These are phyloP conservation scores for Drosophila serrata DNA, from an alignment of 1,140 invertebrate species.

Conservation along the genomic window DNA sequence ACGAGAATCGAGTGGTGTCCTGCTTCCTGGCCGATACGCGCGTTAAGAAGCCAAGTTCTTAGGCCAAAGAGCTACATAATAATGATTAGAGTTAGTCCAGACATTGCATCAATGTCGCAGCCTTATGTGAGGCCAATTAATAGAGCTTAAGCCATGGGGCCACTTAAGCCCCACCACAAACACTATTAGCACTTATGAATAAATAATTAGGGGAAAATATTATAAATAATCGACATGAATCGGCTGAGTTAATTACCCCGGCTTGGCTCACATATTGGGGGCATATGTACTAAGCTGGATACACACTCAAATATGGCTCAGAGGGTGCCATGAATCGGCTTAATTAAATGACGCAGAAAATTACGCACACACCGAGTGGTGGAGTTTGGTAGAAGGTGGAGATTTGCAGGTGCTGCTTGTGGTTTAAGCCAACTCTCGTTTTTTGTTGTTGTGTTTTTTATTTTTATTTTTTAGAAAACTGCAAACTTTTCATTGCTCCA, in stretches of 20 bases:
- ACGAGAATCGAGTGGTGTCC: conserved; percentile 48
- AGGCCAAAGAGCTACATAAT: too few species aligned
- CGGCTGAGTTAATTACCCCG: conserved; percentile 69
- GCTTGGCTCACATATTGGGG: neutral
- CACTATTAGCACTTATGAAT: conserved; percentile 79
- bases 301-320: too few species aligned
- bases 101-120: conserved; percentile 79
- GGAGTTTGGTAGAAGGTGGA: neutral
- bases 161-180: conserved; percentile 47
- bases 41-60: conserved; percentile 51
- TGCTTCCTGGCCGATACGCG: conserved; percentile 71
- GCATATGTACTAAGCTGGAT: too few species aligned
- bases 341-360: conserved; percentile 85
- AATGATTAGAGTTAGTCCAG: conserved; percentile 16
- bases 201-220: conserved; percentile 78
- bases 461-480: conserved; percentile 38
- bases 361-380: conserved; percentile 64
- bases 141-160: conserved; percentile 41
- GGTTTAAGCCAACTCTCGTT: conserved; percentile 55
- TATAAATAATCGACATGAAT: conserved; percentile 63
- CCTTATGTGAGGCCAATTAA: conserved; percentile 53
- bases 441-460: too few species aligned
- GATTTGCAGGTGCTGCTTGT: conserved; percentile 50
- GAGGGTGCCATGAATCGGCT: conserved; percentile 67
- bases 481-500: conserved; percentile 57